These are phyloP conservation scores for Beroe ovata DNA, from an alignment of 37 sponge, comb jelly and placozoan genomes.

Conservation along the genomic window DNA sequence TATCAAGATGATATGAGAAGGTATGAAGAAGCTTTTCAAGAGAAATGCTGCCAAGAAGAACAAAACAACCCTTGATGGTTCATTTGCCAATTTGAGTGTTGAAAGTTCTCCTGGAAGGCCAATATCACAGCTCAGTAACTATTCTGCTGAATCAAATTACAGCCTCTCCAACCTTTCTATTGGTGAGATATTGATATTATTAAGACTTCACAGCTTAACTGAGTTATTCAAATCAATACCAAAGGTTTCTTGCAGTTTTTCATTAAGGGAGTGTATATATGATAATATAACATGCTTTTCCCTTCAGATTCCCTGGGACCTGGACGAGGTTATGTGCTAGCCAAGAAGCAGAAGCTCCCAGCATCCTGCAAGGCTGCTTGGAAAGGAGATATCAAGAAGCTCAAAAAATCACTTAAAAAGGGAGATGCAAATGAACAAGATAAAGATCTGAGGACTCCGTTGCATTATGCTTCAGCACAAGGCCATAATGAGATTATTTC, in stretches of 20 bases:
- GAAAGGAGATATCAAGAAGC: constrained; percentile 61
- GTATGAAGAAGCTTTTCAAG: constrained; percentile 63
- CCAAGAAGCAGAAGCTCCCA: constrained; percentile 55
- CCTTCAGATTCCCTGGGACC: constrained; percentile 55
- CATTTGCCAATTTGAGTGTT: constrained; percentile 49
- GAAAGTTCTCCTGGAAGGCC: constrained; percentile 35
- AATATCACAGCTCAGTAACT: constrained; percentile 5
- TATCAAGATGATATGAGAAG: neutral
- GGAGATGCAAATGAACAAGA: constrained; percentile 49
- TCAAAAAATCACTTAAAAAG: constrained; percentile 52
- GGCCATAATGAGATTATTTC: constrained; percentile 23
- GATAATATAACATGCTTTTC: neutral
- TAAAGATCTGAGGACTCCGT: constrained; percentile 40
- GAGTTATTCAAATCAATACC: too few species aligned
- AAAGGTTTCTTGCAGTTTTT: too few species aligned
- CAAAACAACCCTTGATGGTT: constrained; percentile 58
- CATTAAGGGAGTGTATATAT: too few species aligned
- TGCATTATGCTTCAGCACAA: constrained; percentile 59
- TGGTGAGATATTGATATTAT: neutral
- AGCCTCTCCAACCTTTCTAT: constrained; percentile 41
- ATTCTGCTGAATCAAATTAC: constrained; percentile 40
- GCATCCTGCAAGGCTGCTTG: constrained; percentile 66
- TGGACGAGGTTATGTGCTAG: constrained; percentile 36
- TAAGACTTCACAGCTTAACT: too few species aligned
- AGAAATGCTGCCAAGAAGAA: constrained; percentile 26